phyloP scores from a whole-genome alignment of 2,797 vertebrate genomes.

The Notamacropus eugenii region DNA sequence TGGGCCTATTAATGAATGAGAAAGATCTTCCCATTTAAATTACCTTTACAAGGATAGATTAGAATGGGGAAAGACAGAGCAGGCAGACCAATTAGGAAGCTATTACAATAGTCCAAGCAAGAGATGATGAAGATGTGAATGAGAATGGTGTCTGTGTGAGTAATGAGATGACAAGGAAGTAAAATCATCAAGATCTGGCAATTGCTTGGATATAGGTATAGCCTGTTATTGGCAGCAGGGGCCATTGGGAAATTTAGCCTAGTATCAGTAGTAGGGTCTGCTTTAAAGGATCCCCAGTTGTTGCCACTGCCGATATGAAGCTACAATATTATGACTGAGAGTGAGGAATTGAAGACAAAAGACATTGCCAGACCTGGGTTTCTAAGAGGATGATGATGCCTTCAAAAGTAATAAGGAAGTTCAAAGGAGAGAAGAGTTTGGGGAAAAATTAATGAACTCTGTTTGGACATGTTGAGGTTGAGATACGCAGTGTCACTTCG shows the following conservation, averaged over 20 bases:
- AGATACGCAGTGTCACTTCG: neutral
- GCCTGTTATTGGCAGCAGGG: neutral
- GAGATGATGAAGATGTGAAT: too few species aligned
- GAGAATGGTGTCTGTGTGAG: too few species aligned
- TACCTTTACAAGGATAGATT: too few species aligned
- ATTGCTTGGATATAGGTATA: neutral
- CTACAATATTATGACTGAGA: neutral
- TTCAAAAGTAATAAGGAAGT: neutral
- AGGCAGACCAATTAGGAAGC: too few species aligned
- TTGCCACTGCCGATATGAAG: neutral
- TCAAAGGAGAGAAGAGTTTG: neutral
- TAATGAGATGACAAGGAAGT: too few species aligned
- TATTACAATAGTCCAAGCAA: too few species aligned
- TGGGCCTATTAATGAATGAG: too few species aligned
- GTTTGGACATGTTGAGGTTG: neutral
- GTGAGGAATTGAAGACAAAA: neutral
- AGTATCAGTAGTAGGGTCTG: neutral
- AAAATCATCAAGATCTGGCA: neutral
- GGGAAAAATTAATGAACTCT: neutral
- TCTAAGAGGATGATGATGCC: neutral
- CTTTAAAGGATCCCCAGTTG: neutral
- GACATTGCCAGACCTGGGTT: neutral
- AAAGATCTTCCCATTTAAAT: too few species aligned
- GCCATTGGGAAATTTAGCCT: neutral
- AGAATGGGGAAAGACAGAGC: too few species aligned